Base-by-base conservation (phyloP, 2,888 invertebrate genomes). In the Altica lythri region DNA sequence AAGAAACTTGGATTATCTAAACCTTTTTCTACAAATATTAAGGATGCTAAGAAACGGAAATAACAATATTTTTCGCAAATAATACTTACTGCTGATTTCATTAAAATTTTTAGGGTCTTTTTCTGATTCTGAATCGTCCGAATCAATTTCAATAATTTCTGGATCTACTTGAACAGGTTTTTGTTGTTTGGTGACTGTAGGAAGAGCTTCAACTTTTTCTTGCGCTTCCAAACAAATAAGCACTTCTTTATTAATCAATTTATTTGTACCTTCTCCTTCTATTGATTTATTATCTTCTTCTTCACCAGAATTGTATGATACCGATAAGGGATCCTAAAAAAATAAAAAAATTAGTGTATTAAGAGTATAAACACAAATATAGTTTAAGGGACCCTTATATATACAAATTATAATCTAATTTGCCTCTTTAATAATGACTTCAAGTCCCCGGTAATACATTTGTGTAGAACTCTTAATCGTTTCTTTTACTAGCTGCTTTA, bases 351-450 rank as follows among this genome's bases (percentile, higher is more conserved):
- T 63, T 59, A 66, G 64, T 59, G 25, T 60, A 57, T 67, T 63
- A 68, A 68, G 68, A 68, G 71, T 64, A 67, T 67, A 66, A 54
- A 70, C 66, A 70, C 67, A 70, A 69, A 69, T 62, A 65, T 66
- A 56, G 46, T 44, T 53, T 58, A 49, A 59, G 61, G 62, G 61
- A 57, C 57, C 37, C 30, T 48, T 43, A 49, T 34, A 40, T 47
- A 44, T 45, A 22, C 13, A 14, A 18, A 14, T 55, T 50, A 9
- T 25, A 43, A 14, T 38, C 17, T 35, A 27, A 17, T 19, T 35
- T 17, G 27, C 19, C 18, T 44, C 18, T 34, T 10, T 22, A 35
- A 13, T 27, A 32, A 35, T 10, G 32, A 51, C n/a, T 51, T 43
- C 52, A 43, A 47, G 53, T 53, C 56, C 59, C 61, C 59, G 56